These are phyloP conservation scores for Pollimyrus isidori DNA, from an alignment of 2,113 vertebrate species.

Conservation along the genomic window DNA sequence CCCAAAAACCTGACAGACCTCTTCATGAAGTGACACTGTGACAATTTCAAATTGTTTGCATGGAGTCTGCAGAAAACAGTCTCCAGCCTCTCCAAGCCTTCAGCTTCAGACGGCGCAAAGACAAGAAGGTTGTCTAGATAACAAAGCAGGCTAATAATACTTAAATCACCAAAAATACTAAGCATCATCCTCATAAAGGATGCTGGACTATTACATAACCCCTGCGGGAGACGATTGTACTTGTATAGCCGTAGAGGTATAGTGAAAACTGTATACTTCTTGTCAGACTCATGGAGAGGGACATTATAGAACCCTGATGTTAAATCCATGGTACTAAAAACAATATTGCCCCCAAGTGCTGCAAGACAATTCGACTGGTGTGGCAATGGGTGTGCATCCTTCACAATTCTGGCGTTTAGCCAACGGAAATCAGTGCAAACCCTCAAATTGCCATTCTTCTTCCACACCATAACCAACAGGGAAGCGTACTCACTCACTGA, in stretches of 20 bases:
- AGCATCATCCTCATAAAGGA: neutral
- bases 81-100: neutral
- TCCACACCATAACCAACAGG: no score
- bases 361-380: no score
- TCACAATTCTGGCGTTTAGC: no score
- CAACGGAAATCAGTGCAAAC: no score
- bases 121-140: neutral
- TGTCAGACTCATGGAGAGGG: no score
- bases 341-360: neutral
- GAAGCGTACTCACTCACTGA: no score
- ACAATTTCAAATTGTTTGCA: neutral
- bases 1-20: neutral
- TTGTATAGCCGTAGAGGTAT: no score
- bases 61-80: neutral
- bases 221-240: neutral
- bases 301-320: no score
- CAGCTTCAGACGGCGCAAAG: neutral
- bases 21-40: neutral
- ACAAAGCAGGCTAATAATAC: neutral
- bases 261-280: no score
- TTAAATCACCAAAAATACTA: neutral
- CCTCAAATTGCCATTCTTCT: no score
- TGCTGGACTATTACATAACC: neutral
- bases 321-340: no score
- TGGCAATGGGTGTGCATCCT: no score